Evolutionary conservation across 2,888 invertebrate genomes (phyloP), one percentile per base, ranked within the genome.

Genomic region (Euplexia lucipara): DNA sequence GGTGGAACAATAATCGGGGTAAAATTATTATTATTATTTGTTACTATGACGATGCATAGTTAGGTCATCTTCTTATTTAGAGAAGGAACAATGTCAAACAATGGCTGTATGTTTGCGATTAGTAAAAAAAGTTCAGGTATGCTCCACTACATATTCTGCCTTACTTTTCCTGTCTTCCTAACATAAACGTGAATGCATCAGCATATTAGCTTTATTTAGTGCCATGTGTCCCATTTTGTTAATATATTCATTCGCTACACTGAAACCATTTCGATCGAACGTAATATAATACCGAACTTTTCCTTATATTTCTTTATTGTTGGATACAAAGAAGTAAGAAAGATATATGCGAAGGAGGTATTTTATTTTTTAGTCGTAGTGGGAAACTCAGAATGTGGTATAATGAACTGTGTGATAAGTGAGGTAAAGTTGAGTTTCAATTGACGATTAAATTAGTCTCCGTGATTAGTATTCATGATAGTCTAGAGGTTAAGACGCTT

Each of bases 161-260:
- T 26, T 26, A 26, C 9, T 35, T 30, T 47, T 32, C n/a, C 12
- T n/a, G 4, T 14, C 0, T 18, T 0, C n/a, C 0, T 18, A 8
- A 20, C 34, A 63, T 44, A 20, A 35, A 12, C 20, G 3, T 16
- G 41, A 44, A 48, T 44, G 48, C 74, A 52, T 57, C 32, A 48
- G 42, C 32, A 30, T 42, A 67, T 67, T 49, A 39, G 14, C n/a
- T 66, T 67, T 42, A 53, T 49, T 57, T 20, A 44, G 5, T 47
- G 41, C n/a, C 45, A 47, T 20, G 18, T 45, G 49, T 71, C 45
- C 34, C 22, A n/a, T 37, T 12, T 30, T 4, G 35, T 12, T 30
- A 66, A 73, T 74, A 30, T 48, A 58, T 73, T 74, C 35, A 74
- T 67, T 49, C 53, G 53, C 18, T 53, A 58, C 37, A 52, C 1